phyloP scores from a whole-genome alignment of 1,140 invertebrate species.

The Ectropis grisescens region DNA sequence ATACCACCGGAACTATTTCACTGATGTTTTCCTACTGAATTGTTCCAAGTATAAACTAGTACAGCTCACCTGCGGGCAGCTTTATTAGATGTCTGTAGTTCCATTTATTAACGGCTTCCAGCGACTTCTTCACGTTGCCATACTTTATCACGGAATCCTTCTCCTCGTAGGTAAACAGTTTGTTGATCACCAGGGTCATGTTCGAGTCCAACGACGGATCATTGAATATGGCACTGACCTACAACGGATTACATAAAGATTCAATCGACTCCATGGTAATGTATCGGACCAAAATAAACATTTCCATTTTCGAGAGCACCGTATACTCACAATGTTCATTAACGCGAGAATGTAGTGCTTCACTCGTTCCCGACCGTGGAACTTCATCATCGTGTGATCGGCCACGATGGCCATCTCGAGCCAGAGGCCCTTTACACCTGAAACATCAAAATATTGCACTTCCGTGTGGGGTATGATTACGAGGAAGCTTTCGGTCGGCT shows the following conservation, averaged over 20 bases:
- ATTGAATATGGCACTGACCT: slow-evolving; percentile 81
- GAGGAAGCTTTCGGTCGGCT: too few species aligned
- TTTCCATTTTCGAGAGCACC: slow-evolving; percentile 9
- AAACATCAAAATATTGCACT: slow-evolving; percentile 36
- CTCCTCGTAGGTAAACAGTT: slow-evolving; percentile 75
- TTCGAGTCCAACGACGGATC: slow-evolving; percentile 78
- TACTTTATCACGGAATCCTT: slow-evolving; percentile 73
- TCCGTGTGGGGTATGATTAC: too few species aligned
- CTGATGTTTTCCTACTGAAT: too few species aligned
- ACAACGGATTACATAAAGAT: slow-evolving; percentile 52
- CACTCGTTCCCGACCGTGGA: slow-evolving; percentile 76
- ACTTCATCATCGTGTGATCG: slow-evolving; percentile 78
- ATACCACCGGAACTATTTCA: too few species aligned
- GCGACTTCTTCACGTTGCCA: slow-evolving; percentile 78
- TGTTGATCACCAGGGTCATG: slow-evolving; percentile 75
- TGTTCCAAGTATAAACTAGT: too few species aligned
- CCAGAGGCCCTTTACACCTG: slow-evolving; percentile 69
- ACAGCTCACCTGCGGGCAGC: slow-evolving; percentile 38
- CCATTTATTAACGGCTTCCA: slow-evolving; percentile 84
- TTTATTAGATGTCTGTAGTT: slow-evolving; percentile 74
- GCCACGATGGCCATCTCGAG: slow-evolving; percentile 79
- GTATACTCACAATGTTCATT: slow-evolving; percentile 80
- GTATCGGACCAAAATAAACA: slow-evolving; percentile 19
- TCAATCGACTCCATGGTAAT: slow-evolving; percentile 28
- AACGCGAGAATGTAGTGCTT: slow-evolving; percentile 81